These are phyloP conservation scores for Catharus minimus DNA, from an alignment of 2,113 vertebrate species.

Conservation along the genomic window DNA sequence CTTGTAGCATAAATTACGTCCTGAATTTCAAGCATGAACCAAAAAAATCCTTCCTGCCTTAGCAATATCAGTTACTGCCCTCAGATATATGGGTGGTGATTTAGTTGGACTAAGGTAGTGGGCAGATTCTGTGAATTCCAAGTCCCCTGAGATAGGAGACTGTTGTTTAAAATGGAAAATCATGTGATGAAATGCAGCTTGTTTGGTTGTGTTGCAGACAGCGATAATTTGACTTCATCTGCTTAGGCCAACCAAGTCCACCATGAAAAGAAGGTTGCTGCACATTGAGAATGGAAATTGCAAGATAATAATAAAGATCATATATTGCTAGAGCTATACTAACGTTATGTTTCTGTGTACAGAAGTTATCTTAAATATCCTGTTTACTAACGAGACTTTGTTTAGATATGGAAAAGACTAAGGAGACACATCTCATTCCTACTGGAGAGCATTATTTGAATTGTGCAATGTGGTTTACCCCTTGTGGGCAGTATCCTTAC, in stretches of 20 bases:
- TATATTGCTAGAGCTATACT: background rate
- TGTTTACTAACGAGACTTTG: background rate
- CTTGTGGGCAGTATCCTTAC: background rate
- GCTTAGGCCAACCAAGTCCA: background rate
- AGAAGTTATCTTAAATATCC: background rate
- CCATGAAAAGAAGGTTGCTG: background rate
- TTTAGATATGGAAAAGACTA: background rate
- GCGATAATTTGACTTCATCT: background rate
- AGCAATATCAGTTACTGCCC: background rate
- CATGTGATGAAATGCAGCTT: accelerated
- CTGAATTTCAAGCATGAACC: background rate
- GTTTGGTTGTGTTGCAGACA: background rate
- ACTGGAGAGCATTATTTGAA: background rate
- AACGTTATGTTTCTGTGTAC: background rate
- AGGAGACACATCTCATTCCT: background rate
- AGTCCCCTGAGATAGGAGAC: accelerated
- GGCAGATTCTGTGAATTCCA: background rate
- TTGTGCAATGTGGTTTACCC: background rate
- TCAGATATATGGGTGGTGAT: background rate
- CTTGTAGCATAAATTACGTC: background rate
- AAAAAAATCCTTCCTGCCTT: background rate
- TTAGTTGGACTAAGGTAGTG: background rate
- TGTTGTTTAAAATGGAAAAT: background rate
- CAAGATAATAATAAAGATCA: background rate
- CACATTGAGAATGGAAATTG: background rate